Evolutionary conservation across 2,113 vertebrate genomes (phyloP).

Genomic region (Apus apus): DNA sequence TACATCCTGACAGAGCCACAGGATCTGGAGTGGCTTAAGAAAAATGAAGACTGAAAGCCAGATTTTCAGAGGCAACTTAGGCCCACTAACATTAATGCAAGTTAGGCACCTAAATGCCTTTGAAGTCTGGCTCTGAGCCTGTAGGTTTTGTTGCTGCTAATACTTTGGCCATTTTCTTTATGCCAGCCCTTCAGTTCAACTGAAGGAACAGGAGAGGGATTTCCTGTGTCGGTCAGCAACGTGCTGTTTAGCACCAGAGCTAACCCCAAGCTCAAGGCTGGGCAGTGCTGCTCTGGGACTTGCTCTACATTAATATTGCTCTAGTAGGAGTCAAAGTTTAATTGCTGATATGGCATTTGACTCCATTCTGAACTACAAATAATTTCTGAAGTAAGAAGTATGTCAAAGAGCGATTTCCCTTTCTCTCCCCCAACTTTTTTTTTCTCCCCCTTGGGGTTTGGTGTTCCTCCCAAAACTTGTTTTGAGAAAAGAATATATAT

Average conservation of each 20-base stretch:
- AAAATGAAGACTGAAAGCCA: neutral
- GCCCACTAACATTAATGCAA: conserved; percentile 8
- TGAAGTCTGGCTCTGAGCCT: conserved; percentile 42
- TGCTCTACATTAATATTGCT: conserved; percentile 56
- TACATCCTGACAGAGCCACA: conserved; percentile 16
- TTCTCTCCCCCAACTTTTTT: neutral
- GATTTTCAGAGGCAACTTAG: conserved; percentile 6
- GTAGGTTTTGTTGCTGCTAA: conserved; percentile 47
- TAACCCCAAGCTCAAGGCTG: conserved; percentile 15
- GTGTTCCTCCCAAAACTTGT: neutral
- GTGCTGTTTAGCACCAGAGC: conserved; percentile 71
- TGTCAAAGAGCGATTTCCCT: conserved; percentile 27
- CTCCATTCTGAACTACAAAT: conserved; percentile 18
- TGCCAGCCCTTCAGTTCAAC: conserved; percentile 51
- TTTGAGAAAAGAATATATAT: neutral
- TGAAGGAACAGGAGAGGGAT: conserved; percentile 72
- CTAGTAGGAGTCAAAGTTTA: conserved; percentile 69
- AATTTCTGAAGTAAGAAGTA: conserved; percentile 32
- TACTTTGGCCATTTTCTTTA: conserved; percentile 21
- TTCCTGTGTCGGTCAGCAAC: conserved; percentile 74
- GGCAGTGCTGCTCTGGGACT: conserved; percentile 24
- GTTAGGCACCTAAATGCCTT: conserved; percentile 36
- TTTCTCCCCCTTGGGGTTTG: neutral
- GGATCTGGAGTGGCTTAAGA: conserved; percentile 28
- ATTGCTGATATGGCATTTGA: conserved; percentile 42